Conservation (phyloP, 2,113 vertebrate species). For the Odocoileus virginianus region DNA sequence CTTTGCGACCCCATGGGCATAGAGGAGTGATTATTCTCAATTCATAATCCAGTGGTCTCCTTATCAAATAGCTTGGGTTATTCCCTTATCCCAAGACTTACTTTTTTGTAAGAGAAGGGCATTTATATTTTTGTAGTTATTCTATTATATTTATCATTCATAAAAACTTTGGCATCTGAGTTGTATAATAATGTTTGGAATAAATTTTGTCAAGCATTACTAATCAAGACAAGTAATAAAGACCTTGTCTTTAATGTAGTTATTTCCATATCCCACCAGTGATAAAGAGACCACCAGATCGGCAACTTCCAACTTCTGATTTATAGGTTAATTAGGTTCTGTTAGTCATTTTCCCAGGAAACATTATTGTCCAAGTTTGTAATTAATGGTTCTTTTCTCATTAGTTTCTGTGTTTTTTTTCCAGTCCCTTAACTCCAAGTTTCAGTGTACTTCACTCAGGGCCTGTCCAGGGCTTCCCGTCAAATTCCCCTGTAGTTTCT, state of each 20-base stretch:
- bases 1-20: not conserved
- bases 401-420: not conserved
- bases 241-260: conserved; percentile 8
- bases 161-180: conserved; percentile 7
- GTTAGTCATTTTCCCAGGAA: not conserved
- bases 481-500: not conserved
- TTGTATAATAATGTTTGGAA: not conserved
- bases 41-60: not conserved
- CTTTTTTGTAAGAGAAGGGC: not conserved
- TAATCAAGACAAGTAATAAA: conserved; percentile 7
- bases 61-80: not conserved
- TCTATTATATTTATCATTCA: not conserved
- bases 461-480: not conserved
- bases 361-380: not conserved
- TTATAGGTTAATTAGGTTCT: not conserved
- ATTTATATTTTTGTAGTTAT: conserved; percentile 4
- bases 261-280: not conserved
- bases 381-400: conserved; percentile 6
- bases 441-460: not conserved
- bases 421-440: not conserved
- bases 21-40: not conserved
- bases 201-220: conserved; percentile 1
- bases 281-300: not conserved
- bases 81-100: not conserved
- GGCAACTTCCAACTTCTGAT: not conserved